These are phyloP conservation scores for Lophura nycthemera DNA, from an alignment of 2,113 vertebrate species.

Conservation along the genomic window DNA sequence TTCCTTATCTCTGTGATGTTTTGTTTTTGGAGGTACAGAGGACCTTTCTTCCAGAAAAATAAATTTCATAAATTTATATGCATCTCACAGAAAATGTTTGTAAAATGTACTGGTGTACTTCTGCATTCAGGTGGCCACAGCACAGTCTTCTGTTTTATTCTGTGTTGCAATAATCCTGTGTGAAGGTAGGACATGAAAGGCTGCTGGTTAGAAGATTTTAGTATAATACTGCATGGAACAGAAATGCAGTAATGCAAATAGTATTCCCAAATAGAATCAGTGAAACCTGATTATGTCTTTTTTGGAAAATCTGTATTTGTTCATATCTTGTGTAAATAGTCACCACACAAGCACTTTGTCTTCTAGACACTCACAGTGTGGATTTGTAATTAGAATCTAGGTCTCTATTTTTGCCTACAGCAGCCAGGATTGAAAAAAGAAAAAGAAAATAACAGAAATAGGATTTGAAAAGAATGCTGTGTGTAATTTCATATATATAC, in stretches of 20 bases:
- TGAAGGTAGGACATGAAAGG: background rate
- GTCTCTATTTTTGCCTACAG: background rate
- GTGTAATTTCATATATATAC: background rate
- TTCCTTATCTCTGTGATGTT: background rate
- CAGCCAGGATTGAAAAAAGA: background rate
- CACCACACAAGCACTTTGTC: background rate
- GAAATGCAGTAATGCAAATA: background rate
- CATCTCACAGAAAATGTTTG: background rate
- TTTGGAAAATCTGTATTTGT: background rate
- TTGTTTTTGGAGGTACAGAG: background rate
- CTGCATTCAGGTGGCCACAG: background rate
- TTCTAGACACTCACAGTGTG: background rate
- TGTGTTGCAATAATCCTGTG: background rate
- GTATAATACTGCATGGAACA: background rate
- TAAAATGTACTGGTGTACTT: background rate
- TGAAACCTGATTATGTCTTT: background rate
- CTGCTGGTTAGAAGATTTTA: background rate
- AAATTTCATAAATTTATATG: background rate
- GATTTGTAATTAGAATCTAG: background rate
- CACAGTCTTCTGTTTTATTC: background rate
- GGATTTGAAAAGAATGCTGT: background rate
- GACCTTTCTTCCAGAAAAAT: conserved; percentile 4
- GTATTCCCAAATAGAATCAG: background rate
- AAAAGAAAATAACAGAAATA: background rate
- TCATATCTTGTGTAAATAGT: background rate